A percentile compares a stretch with the other conserved stretches of the same genome.
Evolutionary conservation across 2,797 vertebrate species (phyloP).

Genomic region (Calcarius lapponicus): DNA sequence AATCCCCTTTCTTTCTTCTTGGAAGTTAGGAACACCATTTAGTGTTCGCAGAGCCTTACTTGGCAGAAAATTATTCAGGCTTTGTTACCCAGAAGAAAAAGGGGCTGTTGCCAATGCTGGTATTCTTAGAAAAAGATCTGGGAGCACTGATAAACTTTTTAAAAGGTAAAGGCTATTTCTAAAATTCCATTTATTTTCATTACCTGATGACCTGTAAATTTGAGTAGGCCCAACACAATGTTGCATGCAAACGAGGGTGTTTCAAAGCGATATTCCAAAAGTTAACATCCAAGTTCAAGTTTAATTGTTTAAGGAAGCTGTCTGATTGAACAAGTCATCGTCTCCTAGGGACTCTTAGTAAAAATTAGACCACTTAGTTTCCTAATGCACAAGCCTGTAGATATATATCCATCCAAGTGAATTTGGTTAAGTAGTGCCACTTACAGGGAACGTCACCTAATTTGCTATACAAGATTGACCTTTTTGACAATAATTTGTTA

Average conservation of each 20-base stretch:
- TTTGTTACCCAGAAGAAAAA: background rate
- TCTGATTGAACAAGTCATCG: background rate
- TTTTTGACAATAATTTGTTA: constrained; percentile 20
- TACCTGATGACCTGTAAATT: background rate
- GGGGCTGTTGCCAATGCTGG: background rate
- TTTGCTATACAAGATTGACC: background rate
- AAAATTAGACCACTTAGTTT: background rate
- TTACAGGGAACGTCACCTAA: background rate
- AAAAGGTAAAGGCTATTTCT: background rate
- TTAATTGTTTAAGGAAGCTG: background rate
- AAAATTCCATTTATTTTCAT: background rate
- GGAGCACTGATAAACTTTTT: background rate
- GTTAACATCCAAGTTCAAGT: background rate
- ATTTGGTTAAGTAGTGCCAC: background rate
- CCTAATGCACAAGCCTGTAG: background rate
- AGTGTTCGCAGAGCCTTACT: background rate
- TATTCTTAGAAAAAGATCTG: background rate
- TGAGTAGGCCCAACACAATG: background rate
- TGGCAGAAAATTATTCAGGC: background rate
- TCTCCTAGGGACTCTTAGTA: background rate
- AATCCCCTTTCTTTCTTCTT: background rate
- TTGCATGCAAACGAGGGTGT: background rate
- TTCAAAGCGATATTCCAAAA: background rate
- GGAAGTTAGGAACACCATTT: background rate
- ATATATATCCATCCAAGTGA: background rate